Percentiles rank a stretch among this genome's conserved stretches.
Evolutionary conservation across 2,888 invertebrate species (phyloP).

Genomic region (Leucoma salicis): DNA sequence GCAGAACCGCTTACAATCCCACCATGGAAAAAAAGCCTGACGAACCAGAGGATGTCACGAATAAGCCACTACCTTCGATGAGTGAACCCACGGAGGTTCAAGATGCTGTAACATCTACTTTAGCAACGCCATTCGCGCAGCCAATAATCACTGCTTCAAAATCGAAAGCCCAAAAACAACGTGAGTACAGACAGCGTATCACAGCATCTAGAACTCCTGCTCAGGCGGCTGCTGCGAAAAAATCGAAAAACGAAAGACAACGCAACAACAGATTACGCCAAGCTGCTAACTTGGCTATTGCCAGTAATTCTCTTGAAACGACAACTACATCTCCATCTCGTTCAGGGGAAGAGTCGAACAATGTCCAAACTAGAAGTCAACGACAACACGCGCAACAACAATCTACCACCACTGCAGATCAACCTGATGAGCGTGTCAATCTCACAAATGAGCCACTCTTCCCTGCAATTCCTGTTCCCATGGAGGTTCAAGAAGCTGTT

Average conservation of each 20-base stretch:
- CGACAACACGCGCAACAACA: no score
- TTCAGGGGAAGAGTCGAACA: no score
- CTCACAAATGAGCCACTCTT: no score
- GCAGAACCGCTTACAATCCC: conserved; percentile 33
- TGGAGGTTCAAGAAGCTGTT: conserved; percentile 25
- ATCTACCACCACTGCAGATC: no score
- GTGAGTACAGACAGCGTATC: no score
- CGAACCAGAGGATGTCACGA: conserved; percentile 27
- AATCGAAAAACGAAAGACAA: conserved; percentile 26
- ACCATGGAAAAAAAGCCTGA: conserved; percentile 26
- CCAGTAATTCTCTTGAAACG: conserved; percentile 11
- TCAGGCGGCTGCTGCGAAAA: conserved; percentile 28
- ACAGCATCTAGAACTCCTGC: conserved; percentile 34
- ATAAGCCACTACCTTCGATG: conserved; percentile 29
- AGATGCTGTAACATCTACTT: conserved; percentile 29
- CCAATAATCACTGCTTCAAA: conserved; percentile 26
- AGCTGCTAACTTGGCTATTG: conserved; percentile 29
- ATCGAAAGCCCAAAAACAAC: conserved; percentile 29
- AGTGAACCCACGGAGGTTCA: conserved; percentile 26
- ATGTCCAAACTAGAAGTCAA: no score
- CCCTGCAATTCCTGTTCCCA: no score
- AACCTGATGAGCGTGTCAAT: no score
- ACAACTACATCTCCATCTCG: conserved; percentile 25
- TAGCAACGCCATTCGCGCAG: conserved; percentile 27
- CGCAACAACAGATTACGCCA: conserved; percentile 31